A percentile compares a stretch with the other conserved stretches of the same genome.
Evolutionary conservation across 2,888 invertebrate genomes (phyloP).

Genomic region (Epistrophe eligans): DNA sequence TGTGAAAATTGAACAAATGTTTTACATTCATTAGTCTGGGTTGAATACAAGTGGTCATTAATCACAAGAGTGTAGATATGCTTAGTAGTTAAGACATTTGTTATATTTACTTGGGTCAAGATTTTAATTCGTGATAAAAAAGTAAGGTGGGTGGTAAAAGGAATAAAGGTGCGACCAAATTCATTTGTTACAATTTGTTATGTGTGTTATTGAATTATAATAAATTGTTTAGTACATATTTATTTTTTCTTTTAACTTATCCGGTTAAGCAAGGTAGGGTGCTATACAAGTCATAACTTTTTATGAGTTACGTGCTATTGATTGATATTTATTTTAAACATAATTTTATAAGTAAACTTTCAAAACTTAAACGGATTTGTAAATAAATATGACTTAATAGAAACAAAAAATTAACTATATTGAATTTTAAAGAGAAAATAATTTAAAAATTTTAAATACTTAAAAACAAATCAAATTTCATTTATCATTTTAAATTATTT

Average conservation of each 20-base stretch:
- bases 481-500: too few species aligned
- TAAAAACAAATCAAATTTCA: too few species aligned
- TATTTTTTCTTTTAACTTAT: slow-evolving; percentile 5
- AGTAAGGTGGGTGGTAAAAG: not conserved
- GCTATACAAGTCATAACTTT: too few species aligned
- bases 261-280: not conserved
- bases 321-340: too few species aligned
- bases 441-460: too few species aligned
- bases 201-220: not conserved
- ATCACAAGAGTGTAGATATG: not conserved
- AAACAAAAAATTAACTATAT: too few species aligned
- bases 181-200: slow-evolving; percentile 11
- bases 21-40: slow-evolving; percentile 18
- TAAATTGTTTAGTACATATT: not conserved
- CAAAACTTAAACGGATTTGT: too few species aligned
- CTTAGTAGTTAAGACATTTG: not conserved
- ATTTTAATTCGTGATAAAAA: slow-evolving; percentile 7
- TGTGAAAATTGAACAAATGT: not conserved
- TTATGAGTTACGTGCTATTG: too few species aligned
- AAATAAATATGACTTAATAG: too few species aligned
- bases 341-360: too few species aligned
- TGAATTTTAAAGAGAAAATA: too few species aligned
- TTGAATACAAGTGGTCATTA: slow-evolving; percentile 11
- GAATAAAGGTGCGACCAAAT: slow-evolving; percentile 10
- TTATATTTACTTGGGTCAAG: not conserved